Evolutionary conservation across 1,140 invertebrate species (phyloP).

Genomic region (Cydia fagiglandana): DNA sequence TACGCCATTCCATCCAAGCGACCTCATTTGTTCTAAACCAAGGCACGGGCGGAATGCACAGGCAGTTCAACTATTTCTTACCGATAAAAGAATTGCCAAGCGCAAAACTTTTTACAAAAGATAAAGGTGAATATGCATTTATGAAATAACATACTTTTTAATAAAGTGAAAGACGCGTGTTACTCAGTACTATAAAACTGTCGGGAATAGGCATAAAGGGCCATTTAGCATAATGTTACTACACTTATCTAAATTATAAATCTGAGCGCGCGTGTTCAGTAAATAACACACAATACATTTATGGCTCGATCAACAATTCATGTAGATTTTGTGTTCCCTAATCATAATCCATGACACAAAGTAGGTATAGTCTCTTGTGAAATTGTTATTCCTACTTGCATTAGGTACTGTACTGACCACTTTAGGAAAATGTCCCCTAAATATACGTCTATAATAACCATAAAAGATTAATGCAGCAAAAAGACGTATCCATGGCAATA

Average conservation of each 20-base stretch:
- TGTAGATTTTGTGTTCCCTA: neutral
- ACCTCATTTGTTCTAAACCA: slow-evolving; percentile 32
- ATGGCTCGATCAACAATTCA: neutral
- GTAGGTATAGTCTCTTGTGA: too few relatives aligned
- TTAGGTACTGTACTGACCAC: too few relatives aligned
- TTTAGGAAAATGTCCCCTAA: too few relatives aligned
- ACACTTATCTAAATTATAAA: slow-evolving; percentile 9
- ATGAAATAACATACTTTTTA: slow-evolving; percentile 5
- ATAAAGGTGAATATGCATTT: slow-evolving; percentile 22
- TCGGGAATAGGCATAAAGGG: neutral
- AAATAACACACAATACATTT: slow-evolving; percentile 1
- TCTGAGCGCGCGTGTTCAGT: neutral
- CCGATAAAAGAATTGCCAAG: slow-evolving; percentile 28
- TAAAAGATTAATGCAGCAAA: too few relatives aligned
- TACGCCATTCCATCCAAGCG: slow-evolving; percentile 29
- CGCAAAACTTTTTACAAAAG: neutral
- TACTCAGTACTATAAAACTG: slow-evolving; percentile 5
- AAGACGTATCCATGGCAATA: too few relatives aligned
- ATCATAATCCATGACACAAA: neutral
- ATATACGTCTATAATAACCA: too few relatives aligned
- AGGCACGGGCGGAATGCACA: slow-evolving; percentile 30
- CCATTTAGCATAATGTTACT: slow-evolving; percentile 15
- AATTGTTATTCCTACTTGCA: too few relatives aligned
- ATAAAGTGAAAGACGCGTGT: neutral
- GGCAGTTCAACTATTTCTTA: slow-evolving; percentile 25